Base-by-base conservation (phyloP, 2,888 invertebrate genomes). In the Trisateles emortualis region DNA sequence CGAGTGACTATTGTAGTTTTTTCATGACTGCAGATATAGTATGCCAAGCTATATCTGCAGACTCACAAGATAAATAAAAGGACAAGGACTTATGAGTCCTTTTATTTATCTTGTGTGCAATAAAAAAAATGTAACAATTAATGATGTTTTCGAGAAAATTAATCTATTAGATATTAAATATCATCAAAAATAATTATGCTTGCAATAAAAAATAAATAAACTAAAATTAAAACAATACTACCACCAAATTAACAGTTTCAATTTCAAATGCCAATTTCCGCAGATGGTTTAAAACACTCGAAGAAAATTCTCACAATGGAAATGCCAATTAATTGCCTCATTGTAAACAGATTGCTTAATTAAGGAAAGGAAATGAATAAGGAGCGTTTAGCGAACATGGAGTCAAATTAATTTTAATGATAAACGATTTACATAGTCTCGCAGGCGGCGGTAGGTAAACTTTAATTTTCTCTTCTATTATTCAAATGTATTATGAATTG, bases 271-370 rank as follows among this genome's bases (percentile, higher is more conserved):
- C 71, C 64, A 67, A 70, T 65, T 68, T 63, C 62, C 76, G 72
- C 73, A 68, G 70, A 72, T 67, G 76, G 81, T 83, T 86, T 83
- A 81, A 84, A 88, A 83, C 80, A 78, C 74, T 72, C 71, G 68
- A 54, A 76, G 79, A 74, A 76, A 81, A 83, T 81, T 81, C 79
- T 71, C 82, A 87, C 84, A 87, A 86, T 86, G 79, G 65, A 85
- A 89, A 84, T 85, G 84, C 84, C 87, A 91, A 92, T 90, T 92
- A 91, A 91, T 88, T 88, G 88, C 84, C 84, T 84, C 83, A 87
- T 88, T 91, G 90, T 90, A 88, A 91, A 89, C 89, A 91, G 89
- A 92, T 92, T 91, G 92, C 89, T 92, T 92, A 92, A 92, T 92
- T 92, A 91, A 88, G 87, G 79, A 86, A 85, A 86, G 81, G 85